These are phyloP conservation scores for Batillaria attramentaria DNA, from an alignment of 1,140 invertebrate species.

Conservation along the genomic window DNA sequence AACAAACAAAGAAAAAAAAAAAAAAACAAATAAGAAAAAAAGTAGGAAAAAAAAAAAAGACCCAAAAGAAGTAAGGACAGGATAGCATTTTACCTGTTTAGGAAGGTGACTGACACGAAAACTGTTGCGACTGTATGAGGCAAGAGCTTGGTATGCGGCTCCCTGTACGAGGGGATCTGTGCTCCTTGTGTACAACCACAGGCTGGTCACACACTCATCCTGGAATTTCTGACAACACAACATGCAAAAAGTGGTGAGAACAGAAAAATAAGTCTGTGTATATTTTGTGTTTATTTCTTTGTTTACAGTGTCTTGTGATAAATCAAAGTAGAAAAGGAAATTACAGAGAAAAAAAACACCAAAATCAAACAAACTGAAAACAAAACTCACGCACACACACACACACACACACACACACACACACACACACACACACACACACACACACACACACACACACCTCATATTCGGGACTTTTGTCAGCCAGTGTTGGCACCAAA, in stretches of 20 bases:
- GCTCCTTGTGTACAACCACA: slow-evolving; percentile 56
- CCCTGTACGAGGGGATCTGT: slow-evolving; percentile 36
- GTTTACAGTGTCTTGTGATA: too few species aligned
- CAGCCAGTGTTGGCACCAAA: slow-evolving; percentile 58
- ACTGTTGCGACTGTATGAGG: slow-evolving; percentile 43
- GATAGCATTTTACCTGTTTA: slow-evolving; percentile 39
- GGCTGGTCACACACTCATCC: slow-evolving; percentile 39
- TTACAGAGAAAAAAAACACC: too few species aligned
- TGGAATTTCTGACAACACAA: slow-evolving; percentile 51
- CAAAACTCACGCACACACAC: too few species aligned
- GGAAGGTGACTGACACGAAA: slow-evolving; percentile 60
- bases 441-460: slow-evolving; percentile 33
- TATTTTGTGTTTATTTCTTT: too few species aligned
- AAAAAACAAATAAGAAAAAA: neutral
- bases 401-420: neutral
- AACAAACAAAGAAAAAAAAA: neutral
- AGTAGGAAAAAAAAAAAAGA: neutral
- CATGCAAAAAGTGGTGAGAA: slow-evolving; percentile 1
- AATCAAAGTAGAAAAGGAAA: too few species aligned
- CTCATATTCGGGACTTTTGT: slow-evolving; percentile 59
- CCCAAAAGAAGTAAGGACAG: neutral
- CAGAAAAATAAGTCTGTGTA: neutral
- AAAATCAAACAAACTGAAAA: too few species aligned
- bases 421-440: neutral
- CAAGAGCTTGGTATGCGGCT: slow-evolving; percentile 56